Conservation (phyloP, 2,888 invertebrate species). For the Anoplius nigerrimus region DNA sequence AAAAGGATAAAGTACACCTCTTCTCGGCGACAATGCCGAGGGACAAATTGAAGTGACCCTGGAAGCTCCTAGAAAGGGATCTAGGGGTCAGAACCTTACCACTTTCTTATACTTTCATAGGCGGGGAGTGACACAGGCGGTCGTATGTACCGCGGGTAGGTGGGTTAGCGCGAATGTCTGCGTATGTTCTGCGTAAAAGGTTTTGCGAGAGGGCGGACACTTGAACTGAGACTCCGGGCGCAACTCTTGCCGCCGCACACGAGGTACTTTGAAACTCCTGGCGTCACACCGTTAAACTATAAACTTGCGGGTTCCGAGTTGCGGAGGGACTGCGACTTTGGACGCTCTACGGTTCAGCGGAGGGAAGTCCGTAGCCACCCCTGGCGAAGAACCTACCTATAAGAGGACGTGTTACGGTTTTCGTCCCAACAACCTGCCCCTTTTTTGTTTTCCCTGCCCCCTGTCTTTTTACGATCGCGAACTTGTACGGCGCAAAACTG, state of each 20-base stretch:
- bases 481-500: no score
- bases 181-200: no score
- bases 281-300: conserved; percentile 47
- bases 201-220: not conserved
- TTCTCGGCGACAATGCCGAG: not conserved
- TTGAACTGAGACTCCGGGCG: not conserved
- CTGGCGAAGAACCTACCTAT: conserved; percentile 34
- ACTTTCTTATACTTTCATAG: not conserved
- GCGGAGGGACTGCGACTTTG: conserved; percentile 32
- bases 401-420: conserved; percentile 21
- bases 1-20: not conserved
- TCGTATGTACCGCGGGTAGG: no score
- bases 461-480: no score
- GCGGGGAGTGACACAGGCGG: no score
- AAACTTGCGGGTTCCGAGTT: conserved; percentile 43
- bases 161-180: no score
- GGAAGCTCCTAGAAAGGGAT: not conserved
- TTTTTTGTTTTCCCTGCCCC: no score
- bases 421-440: conserved; percentile 20
- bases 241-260: conserved; percentile 29
- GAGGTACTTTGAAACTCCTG: conserved; percentile 45
- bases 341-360: conserved; percentile 21
- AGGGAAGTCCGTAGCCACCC: conserved; percentile 33
- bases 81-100: not conserved
- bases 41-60: not conserved